Percentiles rank a stretch among this genome's conserved stretches.
Evolutionary conservation across 2,888 invertebrate species (phyloP).

Genomic region (Tetanocera ferruginea): DNA sequence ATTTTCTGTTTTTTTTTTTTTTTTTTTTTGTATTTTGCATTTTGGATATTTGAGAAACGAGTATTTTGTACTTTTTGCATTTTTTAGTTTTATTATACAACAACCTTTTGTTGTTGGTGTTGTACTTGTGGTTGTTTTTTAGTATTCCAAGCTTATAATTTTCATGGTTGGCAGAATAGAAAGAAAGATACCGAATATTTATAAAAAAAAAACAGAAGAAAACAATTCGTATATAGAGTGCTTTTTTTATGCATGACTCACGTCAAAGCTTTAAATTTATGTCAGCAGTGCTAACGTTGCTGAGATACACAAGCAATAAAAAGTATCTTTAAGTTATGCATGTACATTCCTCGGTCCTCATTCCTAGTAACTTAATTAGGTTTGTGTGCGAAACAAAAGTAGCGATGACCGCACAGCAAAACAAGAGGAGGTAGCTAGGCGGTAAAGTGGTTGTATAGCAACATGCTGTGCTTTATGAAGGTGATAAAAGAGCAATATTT

Average conservation of each 20-base stretch:
- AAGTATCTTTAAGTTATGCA: constrained; percentile 20
- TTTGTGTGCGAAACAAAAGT: constrained; percentile 33
- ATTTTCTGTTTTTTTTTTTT: neutral
- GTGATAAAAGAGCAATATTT: neutral
- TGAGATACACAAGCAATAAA: neutral
- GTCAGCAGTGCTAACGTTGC: constrained; percentile 60
- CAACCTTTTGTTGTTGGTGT: neutral
- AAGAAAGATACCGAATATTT: neutral
- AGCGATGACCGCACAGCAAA: constrained; percentile 17
- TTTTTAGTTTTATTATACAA: neutral
- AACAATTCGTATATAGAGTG: neutral
- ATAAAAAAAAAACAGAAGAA: no score
- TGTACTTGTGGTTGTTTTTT: neutral
- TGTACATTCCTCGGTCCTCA: constrained; percentile 30
- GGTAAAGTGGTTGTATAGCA: neutral
- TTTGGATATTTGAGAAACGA: constrained; percentile 20
- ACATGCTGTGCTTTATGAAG: neutral
- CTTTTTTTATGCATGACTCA: constrained; percentile 36
- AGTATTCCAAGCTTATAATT: constrained; percentile 1
- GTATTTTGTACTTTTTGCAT: neutral
- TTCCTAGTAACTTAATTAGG: constrained; percentile 42
- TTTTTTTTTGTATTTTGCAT: neutral
- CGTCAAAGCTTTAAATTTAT: constrained; percentile 54
- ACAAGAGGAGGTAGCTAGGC: neutral
- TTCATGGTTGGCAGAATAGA: constrained; percentile 23